Evolutionary conservation across 2,888 invertebrate species (phyloP).

Genomic region (Julus scanicus): DNA sequence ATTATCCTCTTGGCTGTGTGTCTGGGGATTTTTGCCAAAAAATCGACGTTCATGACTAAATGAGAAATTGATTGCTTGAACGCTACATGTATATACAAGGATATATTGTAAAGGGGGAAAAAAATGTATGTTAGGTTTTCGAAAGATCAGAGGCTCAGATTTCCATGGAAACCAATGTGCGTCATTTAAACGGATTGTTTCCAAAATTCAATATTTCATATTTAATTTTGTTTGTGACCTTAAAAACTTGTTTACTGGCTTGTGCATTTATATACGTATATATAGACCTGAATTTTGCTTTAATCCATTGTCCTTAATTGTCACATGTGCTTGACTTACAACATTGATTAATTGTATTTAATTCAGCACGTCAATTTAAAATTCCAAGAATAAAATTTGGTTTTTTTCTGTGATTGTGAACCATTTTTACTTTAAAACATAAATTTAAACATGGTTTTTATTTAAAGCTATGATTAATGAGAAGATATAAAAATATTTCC

Average conservation of each 20-base stretch:
- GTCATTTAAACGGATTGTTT: neutral
- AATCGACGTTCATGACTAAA: constrained; percentile 19
- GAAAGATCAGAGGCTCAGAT: neutral
- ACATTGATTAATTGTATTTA: too few relatives aligned
- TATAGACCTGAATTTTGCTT: neutral
- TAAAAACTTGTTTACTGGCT: neutral
- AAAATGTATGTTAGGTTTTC: neutral
- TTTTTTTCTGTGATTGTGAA: too few relatives aligned
- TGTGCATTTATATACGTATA: neutral
- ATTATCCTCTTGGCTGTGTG: neutral
- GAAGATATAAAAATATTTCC: too few relatives aligned
- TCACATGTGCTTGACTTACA: neutral
- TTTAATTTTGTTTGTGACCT: constrained; percentile 2
- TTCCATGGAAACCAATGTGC: neutral
- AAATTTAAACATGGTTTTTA: too few relatives aligned
- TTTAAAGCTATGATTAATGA: too few relatives aligned
- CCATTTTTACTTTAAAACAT: too few relatives aligned
- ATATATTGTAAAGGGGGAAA: neutral
- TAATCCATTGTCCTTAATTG: neutral
- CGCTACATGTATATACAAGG: neutral
- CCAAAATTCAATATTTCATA: constrained; percentile 5
- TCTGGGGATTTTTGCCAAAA: constrained; percentile 1
- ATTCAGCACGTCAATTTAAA: too few relatives aligned
- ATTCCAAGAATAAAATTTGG: too few relatives aligned
- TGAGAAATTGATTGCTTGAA: constrained; percentile 3